Evolutionary conservation across 2,113 vertebrate species (phyloP).

Genomic region (Etheostoma cragini): DNA sequence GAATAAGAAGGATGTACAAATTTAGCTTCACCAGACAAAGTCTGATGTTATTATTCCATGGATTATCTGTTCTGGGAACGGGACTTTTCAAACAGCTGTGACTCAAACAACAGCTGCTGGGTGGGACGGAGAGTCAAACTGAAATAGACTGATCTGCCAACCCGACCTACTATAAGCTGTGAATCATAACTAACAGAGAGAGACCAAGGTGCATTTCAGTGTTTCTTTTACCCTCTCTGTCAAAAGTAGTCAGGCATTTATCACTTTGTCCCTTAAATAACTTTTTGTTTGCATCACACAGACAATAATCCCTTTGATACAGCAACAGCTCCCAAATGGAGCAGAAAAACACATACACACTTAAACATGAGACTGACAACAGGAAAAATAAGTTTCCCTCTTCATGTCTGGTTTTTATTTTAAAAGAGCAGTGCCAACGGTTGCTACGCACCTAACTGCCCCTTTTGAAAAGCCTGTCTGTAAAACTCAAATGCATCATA

Average conservation of each 20-base stretch:
- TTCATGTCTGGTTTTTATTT: not conserved
- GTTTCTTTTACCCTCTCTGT: not conserved
- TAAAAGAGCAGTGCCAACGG: not conserved
- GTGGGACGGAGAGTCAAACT: conserved; percentile 56
- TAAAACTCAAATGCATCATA: not conserved
- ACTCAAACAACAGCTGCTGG: conserved; percentile 70
- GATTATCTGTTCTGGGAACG: conserved; percentile 26
- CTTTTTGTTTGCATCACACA: conserved; percentile 3
- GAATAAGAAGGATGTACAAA: not conserved
- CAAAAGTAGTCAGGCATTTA: conserved; percentile 7
- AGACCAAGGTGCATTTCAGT: not conserved
- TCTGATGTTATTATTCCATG: not conserved
- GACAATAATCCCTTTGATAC: not conserved
- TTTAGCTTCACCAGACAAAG: not conserved
- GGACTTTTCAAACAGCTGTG: conserved; percentile 67
- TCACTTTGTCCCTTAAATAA: conserved; percentile 23
- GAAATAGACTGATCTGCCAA: conserved; percentile 55
- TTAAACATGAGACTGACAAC: not conserved
- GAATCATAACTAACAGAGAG: conserved; percentile 40
- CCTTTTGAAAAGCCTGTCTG: conserved; percentile 11
- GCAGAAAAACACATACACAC: not conserved
- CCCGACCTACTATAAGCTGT: conserved; percentile 22
- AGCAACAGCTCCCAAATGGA: conserved; percentile 16
- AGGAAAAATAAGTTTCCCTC: not conserved
- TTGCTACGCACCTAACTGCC: not conserved